Base-by-base conservation (phyloP, 2,888 invertebrate genomes). In the Hypsopygia costalis region DNA sequence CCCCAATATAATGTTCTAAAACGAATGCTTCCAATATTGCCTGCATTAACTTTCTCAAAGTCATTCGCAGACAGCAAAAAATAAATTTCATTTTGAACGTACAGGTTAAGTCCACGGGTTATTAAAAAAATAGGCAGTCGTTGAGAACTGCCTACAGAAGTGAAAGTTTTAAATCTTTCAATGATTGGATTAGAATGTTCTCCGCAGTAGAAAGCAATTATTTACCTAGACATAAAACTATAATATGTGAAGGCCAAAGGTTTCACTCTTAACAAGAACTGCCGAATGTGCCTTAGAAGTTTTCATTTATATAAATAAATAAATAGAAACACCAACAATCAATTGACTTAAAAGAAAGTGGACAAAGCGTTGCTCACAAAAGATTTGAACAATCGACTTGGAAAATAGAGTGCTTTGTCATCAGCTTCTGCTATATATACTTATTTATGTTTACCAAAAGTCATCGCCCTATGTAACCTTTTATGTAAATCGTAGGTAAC, bases 331-430 rank as follows among this genome's bases (percentile, higher is more conserved):
- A 46, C 46, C 48, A 58, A 57, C 52, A 58, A 64, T 62, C 62
- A 57, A 52, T 58, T 50, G 55, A 60, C 59, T 60, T 58, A 52
- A 69, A 70, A 68, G 61, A 61, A 66, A 55, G 47, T 43, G 58
- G 59, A 72, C 70, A 76, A 74, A 64, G 63, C 58, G 34, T 47
- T 36, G 37, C 49, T 46, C 49, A 70, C 64, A 69, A 71, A 68
- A 58, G 57, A 51, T 55, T 54, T 51, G 58, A 70, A 71, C 68
- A 72, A 72, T 63, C 52, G 58, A 51, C 25, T 25, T 41, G 48
- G 59, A 65, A 61, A 67, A 68, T 51, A 54, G 53, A 61, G 58
- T 46, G 42, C 56, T 62, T 62, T 56, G 52, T 56, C 50, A 54
- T 55, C 25, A 10, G 8, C 35, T 37, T 33, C 31, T 35, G 22